Evolutionary conservation across 1,140 invertebrate species (phyloP).

Genomic region (Drosophila nigromelanica): DNA sequence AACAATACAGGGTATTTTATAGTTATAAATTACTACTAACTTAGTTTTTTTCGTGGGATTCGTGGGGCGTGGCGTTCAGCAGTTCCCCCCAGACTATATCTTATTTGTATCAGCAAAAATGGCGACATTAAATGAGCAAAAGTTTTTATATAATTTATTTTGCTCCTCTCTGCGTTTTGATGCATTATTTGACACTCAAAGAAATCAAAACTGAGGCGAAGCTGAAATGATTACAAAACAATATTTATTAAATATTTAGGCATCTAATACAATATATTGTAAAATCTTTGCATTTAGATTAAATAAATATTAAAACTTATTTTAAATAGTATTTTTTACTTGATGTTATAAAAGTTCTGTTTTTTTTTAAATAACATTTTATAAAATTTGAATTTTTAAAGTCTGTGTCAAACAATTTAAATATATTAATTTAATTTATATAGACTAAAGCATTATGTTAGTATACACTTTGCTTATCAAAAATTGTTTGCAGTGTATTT

Average conservation of each 20-base stretch:
- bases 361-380: too few species aligned
- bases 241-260: too few species aligned
- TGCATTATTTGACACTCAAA: conserved; percentile 33
- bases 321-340: too few species aligned
- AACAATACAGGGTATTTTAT: background rate
- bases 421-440: too few species aligned
- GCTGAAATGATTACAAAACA: too few species aligned
- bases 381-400: too few species aligned
- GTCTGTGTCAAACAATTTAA: too few species aligned
- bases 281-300: too few species aligned
- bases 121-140: conserved; percentile 76
- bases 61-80: conserved; percentile 3
- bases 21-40: background rate
- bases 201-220: background rate
- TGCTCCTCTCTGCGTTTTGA: conserved; percentile 22
- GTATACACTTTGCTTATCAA: background rate
- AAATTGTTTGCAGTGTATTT: conserved; percentile 32
- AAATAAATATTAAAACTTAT: too few species aligned
- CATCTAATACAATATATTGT: too few species aligned
- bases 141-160: conserved; percentile 74
- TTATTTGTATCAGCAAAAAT: conserved; percentile 65
- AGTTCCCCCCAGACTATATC: conserved; percentile 31
- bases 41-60: conserved; percentile 5
- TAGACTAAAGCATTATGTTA: background rate
- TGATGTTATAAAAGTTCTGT: too few species aligned